Evolutionary conservation across 2,113 vertebrate species (phyloP).

Genomic region (Eptesicus fuscus): DNA sequence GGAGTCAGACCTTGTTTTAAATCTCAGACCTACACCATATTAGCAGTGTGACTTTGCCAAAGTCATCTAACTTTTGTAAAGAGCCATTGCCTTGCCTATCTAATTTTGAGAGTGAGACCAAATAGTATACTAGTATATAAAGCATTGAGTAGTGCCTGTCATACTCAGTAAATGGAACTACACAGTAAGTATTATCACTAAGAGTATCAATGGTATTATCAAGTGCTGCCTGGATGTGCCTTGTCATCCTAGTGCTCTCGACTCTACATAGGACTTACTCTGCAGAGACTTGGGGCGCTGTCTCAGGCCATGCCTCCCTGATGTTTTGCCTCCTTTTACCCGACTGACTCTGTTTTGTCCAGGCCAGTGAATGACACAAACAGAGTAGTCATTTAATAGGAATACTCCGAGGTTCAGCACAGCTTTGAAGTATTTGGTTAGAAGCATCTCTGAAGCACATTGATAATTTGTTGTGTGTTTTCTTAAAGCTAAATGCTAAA

Average conservation of each 20-base stretch:
- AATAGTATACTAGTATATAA: not conserved
- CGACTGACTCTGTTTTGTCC: not conserved
- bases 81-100: not conserved
- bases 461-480: not conserved
- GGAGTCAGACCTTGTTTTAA: not conserved
- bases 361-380: not conserved
- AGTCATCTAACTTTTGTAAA: not conserved
- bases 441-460: not conserved
- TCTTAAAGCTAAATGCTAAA: not conserved
- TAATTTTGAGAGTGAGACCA: constrained; percentile 19
- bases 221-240: not conserved
- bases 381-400: not conserved
- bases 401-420: not conserved
- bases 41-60: not conserved
- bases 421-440: not conserved
- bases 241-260: not conserved
- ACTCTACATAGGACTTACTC: not conserved
- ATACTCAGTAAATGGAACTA: not conserved
- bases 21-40: not conserved
- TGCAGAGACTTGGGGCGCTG: not conserved
- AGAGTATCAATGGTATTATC: not conserved
- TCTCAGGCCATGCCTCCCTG: not conserved
- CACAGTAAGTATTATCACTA: not conserved
- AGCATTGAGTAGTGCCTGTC: not conserved
- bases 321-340: not conserved